Conservation (phyloP, 2,888 invertebrate species). For the Calliopum simillimum region DNA sequence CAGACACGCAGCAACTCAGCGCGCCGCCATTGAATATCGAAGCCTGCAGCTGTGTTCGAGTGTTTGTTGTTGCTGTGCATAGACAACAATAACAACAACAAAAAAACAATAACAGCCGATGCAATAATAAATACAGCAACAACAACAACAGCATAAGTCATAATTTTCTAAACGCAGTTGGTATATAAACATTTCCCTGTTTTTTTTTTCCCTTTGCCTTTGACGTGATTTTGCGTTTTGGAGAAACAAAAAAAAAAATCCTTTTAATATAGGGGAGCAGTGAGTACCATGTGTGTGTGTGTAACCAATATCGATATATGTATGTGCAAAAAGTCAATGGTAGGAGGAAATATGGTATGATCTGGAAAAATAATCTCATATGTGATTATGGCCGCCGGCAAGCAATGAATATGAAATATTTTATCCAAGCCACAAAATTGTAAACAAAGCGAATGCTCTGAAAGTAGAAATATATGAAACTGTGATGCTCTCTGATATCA, state of each 20-base stretch:
- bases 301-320: no score
- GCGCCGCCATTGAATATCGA: constrained; percentile 27
- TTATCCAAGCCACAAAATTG: no score
- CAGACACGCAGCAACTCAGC: constrained; percentile 40
- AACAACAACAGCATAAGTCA: constrained; percentile 15
- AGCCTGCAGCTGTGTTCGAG: constrained; percentile 27
- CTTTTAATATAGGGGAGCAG: no score
- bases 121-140: constrained; percentile 24
- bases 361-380: neutral
- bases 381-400: constrained; percentile 11
- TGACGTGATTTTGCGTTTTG: neutral
- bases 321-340: no score
- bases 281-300: no score
- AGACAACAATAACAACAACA: constrained; percentile 11
- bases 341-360: no score
- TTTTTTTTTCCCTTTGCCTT: neutral
- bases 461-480: no score
- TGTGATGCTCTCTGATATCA: no score
- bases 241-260: no score
- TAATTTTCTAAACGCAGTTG: constrained; percentile 19
- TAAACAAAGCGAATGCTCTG: no score
- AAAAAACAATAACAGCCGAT: constrained; percentile 28
- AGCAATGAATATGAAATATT: constrained; percentile 17
- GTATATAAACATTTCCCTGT: neutral
- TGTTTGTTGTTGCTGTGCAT: constrained; percentile 6